phyloP scores from a whole-genome alignment of 2,888 invertebrate genomes.

The Hartigia nigra region DNA sequence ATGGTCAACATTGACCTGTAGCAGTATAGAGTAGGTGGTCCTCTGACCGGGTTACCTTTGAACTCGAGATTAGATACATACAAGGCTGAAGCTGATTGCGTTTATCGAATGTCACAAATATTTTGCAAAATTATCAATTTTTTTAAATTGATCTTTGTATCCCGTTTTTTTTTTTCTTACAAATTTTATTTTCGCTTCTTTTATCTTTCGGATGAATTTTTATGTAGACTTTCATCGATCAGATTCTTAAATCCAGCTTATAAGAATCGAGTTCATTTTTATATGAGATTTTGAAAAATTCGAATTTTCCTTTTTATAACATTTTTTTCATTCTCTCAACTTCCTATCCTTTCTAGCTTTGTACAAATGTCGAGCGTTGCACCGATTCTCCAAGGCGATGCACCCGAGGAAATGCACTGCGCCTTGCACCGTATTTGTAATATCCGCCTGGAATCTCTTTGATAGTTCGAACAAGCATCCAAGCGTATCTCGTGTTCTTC shows the following conservation, averaged over 20 bases:
- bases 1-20: not conserved
- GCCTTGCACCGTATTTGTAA: not conserved
- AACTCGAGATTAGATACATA: not conserved
- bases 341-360: too few species aligned
- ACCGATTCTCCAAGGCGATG: not conserved
- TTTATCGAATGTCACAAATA: not conserved
- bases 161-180: not conserved
- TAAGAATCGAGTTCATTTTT: too few species aligned
- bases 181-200: not conserved
- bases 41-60: not conserved
- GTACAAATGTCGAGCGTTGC: not conserved
- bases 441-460: not conserved
- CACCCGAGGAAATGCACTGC: not conserved
- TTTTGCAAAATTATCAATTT: not conserved
- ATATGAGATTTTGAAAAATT: too few species aligned
- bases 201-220: not conserved
- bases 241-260: too few species aligned
- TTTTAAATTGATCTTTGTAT: not conserved
- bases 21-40: not conserved
- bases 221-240: too few species aligned
- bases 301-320: too few species aligned
- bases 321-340: too few species aligned
- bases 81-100: not conserved
- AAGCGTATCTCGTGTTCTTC: not conserved
- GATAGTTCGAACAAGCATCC: not conserved